phyloP scores from a whole-genome alignment of 2,888 invertebrate genomes.

The Latrodectus elegans region DNA sequence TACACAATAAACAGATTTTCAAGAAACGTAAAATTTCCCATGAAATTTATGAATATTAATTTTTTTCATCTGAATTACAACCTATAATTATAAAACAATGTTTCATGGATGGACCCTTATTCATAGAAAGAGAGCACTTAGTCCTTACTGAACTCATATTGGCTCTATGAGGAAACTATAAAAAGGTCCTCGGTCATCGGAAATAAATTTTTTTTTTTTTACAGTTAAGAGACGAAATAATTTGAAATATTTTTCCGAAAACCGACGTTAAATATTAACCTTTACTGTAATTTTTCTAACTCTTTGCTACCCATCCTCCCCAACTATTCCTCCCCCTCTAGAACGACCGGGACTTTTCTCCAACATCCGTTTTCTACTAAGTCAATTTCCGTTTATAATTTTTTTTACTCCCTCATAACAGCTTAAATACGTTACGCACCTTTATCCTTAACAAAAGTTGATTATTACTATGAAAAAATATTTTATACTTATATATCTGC shows the following conservation, averaged over 20 bases:
- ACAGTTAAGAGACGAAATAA: conserved; percentile 36
- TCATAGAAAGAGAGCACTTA: not conserved
- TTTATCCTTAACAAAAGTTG: conserved; percentile 25
- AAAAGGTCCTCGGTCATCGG: conserved; percentile 32
- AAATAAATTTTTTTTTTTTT: conserved; percentile 47
- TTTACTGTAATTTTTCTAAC: conserved; percentile 20
- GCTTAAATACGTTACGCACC: conserved; percentile 6
- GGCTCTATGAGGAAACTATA: conserved; percentile 22
- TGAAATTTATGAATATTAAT: too few species aligned
- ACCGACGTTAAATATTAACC: conserved; percentile 28
- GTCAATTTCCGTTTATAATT: conserved; percentile 65
- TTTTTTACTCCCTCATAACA: conserved; percentile 17
- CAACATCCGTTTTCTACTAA: conserved; percentile 56
- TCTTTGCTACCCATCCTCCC: not conserved
- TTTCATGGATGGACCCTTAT: conserved; percentile 24
- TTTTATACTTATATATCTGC: conserved; percentile 11
- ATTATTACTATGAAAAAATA: conserved; percentile 33
- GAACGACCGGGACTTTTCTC: conserved; percentile 16
- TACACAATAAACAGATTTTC: too few species aligned
- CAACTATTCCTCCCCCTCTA: not conserved
- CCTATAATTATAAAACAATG: not conserved
- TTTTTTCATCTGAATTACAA: not conserved
- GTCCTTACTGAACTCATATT: conserved; percentile 19
- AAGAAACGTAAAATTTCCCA: too few species aligned
- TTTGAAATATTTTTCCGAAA: conserved; percentile 59